Evolutionary conservation across 2,113 vertebrate species (phyloP), one percentile per base, ranked within the genome.

Genomic region (Vanacampus margaritifer): DNA sequence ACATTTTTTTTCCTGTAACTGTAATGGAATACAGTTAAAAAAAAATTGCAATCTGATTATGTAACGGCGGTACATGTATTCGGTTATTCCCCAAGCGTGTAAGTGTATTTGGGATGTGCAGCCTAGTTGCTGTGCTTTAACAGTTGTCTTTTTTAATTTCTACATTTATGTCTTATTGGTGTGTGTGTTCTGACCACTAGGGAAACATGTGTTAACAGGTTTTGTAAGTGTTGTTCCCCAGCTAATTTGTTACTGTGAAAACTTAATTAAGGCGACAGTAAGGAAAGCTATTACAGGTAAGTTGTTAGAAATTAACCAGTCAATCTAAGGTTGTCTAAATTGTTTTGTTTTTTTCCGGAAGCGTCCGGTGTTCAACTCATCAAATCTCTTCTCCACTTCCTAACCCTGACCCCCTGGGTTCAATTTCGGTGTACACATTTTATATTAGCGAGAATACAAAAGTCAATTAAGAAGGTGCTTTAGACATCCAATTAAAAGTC

Each of bases 211-310:
- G 60, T 79, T 86, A 89, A 86, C 83, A 82, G 83, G 79, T 79
- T 83, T 74, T 78, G 78, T 84, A 78, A 78, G 80, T 26, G 62
- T 59, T 35, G 58, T 79, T 86, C 84, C 84, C 79, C 72, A 71
- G 78, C 78, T 80, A 82, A 75, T 83, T 76, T 81, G 80, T 86
- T 85, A 87, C 84, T 81, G 86, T 82, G 83, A 87, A 78, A 86
- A 86, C 85, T 89, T 90, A 90, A 90, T 90, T 90, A 90, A 90
- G 80, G 80, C 86, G 73, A 89, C 87, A 90, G 84, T 87, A 88
- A 84, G 83, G 79, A 76, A 89, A 87, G 87, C 87, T 85, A 90
- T 90, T 90, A 90, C 84, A 87, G 83, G 83, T 88, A 87, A 82
- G 80, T 77, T 82, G 77, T 80, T 85, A 72, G 84, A 87, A 90